These are phyloP conservation scores for Phyllotreta striolata DNA, from an alignment of 2,888 invertebrate species.

Conservation along the genomic window DNA sequence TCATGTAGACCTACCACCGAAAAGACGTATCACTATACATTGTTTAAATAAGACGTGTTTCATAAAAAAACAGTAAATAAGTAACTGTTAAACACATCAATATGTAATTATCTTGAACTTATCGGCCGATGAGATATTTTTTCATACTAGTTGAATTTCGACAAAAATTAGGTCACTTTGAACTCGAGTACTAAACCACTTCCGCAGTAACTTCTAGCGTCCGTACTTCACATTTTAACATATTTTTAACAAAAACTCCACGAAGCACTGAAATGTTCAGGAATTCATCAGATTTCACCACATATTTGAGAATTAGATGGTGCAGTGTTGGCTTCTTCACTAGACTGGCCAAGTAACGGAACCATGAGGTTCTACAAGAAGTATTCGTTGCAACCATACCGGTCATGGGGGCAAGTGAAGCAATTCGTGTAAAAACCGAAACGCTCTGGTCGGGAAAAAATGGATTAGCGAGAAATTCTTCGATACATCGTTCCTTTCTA, in stretches of 20 bases:
- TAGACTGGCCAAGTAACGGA: slow-evolving; percentile 50
- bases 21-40: background rate
- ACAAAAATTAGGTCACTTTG: slow-evolving; percentile 24
- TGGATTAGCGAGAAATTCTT: background rate
- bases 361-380: slow-evolving; percentile 43
- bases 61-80: slow-evolving; percentile 24
- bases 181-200: background rate
- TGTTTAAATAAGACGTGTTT: slow-evolving; percentile 23
- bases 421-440: background rate
- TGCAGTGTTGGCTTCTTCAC: slow-evolving; percentile 40
- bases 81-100: slow-evolving; percentile 30
- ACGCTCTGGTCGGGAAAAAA: slow-evolving; percentile 3
- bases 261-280: slow-evolving; percentile 1
- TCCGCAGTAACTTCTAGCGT: background rate
- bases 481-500: slow-evolving; percentile 19
- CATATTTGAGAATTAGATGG: slow-evolving; percentile 25
- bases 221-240: slow-evolving; percentile 5
- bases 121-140: slow-evolving; percentile 28
- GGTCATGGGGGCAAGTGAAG: slow-evolving; percentile 29
- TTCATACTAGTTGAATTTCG: slow-evolving; percentile 20
- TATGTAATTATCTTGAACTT: slow-evolving; percentile 23
- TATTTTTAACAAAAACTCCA: background rate
- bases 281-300: slow-evolving; percentile 25
- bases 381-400: slow-evolving; percentile 33
- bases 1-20: slow-evolving; percentile 24